phyloP scores from a whole-genome alignment of 2,888 invertebrate species.

The Lacanobia oleracea region DNA sequence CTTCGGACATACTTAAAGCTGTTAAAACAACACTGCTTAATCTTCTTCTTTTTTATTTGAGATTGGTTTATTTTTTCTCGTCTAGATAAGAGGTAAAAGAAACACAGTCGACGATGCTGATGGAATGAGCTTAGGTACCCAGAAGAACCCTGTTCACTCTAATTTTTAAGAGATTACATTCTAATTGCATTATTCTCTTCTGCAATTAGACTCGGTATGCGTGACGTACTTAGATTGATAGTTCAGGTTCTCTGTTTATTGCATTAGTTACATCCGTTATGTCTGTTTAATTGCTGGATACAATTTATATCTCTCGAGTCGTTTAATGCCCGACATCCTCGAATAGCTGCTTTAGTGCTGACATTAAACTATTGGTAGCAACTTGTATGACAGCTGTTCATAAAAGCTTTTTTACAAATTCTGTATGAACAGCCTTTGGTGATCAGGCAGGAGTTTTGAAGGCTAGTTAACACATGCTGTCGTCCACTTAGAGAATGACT shows the following conservation, averaged over 20 bases:
- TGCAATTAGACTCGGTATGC: constrained; percentile 23
- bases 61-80: no score
- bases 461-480: not conserved
- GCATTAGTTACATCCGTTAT: constrained; percentile 56
- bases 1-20: not conserved
- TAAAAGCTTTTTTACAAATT: constrained; percentile 13
- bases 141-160: no score
- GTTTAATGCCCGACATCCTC: constrained; percentile 43
- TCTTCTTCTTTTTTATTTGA: no score
- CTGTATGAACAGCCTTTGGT: not conserved
- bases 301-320: constrained; percentile 39
- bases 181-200: not conserved
- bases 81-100: no score
- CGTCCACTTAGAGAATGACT: not conserved
- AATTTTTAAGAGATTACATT: no score
- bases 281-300: constrained; percentile 54
- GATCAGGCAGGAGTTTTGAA: not conserved
- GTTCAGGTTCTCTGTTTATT: constrained; percentile 49
- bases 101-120: no score
- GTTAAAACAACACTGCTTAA: not conserved
- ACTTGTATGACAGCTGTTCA: constrained; percentile 13
- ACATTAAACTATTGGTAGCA: constrained; percentile 34
- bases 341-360: constrained; percentile 40
- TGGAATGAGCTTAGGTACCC: no score
- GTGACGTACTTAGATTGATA: constrained; percentile 34